These are phyloP conservation scores for Drosophila falleni DNA, from an alignment of 2,888 invertebrate genomes.

Conservation along the genomic window DNA sequence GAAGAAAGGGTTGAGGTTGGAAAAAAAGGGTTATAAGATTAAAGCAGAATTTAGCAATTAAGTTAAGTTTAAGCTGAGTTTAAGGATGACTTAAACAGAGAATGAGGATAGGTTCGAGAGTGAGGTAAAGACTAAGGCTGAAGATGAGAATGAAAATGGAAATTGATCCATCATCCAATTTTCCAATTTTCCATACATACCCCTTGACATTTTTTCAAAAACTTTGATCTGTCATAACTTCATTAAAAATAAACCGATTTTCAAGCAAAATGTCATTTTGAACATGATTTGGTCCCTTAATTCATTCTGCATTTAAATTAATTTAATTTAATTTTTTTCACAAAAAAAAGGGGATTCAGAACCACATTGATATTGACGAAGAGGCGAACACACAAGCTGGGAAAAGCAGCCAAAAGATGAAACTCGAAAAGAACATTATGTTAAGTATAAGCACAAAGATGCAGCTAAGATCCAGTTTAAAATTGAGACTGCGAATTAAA, in stretches of 20 bases:
- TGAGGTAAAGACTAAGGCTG: constrained; percentile 6
- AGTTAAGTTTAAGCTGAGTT: not conserved
- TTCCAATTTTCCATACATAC: too few species aligned
- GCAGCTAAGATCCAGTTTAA: not conserved
- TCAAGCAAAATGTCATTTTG: too few species aligned
- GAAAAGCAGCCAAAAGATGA: not conserved
- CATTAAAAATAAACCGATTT: too few species aligned
- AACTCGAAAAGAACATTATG: not conserved
- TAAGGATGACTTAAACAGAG: not conserved
- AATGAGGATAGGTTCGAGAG: too few species aligned
- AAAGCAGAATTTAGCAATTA: not conserved
- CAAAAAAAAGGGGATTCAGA: too few species aligned
- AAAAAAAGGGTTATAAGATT: not conserved
- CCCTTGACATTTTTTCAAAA: too few species aligned
- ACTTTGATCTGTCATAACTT: too few species aligned
- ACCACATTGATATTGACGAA: too few species aligned
- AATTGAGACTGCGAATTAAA: constrained; percentile 8
- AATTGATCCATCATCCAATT: too few species aligned
- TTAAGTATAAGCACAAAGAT: not conserved
- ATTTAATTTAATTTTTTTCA: too few species aligned
- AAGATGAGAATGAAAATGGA: not conserved
- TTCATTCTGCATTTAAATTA: too few species aligned
- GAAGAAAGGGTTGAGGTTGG: constrained; percentile 7
- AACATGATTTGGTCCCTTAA: too few species aligned
- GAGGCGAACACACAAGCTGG: not conserved